Percentiles rank a stretch among this genome's conserved stretches.
Evolutionary conservation across 2,888 invertebrate genomes (phyloP).

Genomic region (Polyommatus iphigenia): DNA sequence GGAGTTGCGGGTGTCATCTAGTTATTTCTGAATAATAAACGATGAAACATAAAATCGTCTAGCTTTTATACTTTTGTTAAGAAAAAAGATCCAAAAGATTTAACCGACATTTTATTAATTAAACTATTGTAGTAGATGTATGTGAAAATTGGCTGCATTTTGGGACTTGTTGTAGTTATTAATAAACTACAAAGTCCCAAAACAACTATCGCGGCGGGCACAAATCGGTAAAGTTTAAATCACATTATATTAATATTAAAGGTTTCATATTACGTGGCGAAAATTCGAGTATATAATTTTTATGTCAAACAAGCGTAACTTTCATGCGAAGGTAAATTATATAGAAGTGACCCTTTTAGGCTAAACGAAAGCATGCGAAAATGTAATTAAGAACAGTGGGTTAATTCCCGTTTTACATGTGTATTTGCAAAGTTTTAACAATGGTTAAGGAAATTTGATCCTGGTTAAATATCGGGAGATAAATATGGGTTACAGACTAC

Average conservation of each 20-base stretch:
- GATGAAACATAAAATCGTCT: no score
- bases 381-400: conserved; percentile 76
- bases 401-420: conserved; percentile 75
- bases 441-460: conserved; percentile 50
- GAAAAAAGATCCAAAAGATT: no score
- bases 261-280: conserved; percentile 36
- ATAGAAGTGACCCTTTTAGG: conserved; percentile 70
- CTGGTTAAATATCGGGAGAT: conserved; percentile 42
- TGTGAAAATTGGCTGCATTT: background rate
- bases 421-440: conserved; percentile 66
- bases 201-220: background rate
- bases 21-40: background rate
- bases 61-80: no score
- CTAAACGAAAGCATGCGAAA: conserved; percentile 76
- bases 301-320: conserved; percentile 24
- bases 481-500: conserved; percentile 31
- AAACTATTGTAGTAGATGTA: no score
- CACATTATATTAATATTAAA: conserved; percentile 36
- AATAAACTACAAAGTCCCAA: conserved; percentile 32
- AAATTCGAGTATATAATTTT: conserved; percentile 23
- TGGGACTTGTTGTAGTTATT: background rate
- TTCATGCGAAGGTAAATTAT: conserved; percentile 47
- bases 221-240: conserved; percentile 29
- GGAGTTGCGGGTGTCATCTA: no score
- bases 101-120: no score